A percentile compares a stretch with the other conserved stretches of the same genome.
Conservation (phyloP, 2,888 invertebrate species). For the Lottia gigantea region DNA sequence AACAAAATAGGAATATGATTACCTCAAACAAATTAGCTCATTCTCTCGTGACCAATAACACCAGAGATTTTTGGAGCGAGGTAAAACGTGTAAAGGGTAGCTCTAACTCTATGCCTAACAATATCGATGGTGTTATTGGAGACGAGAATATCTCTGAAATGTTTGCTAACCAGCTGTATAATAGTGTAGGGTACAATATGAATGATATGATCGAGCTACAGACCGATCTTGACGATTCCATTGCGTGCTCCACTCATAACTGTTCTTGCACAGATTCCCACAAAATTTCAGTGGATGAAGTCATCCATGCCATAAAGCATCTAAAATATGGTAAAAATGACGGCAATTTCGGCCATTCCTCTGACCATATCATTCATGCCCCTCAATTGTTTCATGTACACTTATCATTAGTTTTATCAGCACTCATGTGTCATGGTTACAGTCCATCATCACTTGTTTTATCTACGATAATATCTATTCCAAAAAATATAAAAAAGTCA, state of each 20-base stretch:
- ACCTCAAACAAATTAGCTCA: not conserved
- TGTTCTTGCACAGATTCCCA: not conserved
- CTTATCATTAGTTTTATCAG: constrained; percentile 3
- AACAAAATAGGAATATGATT: constrained; percentile 1
- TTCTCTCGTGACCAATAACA: constrained; percentile 1
- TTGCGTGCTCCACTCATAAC: not conserved
- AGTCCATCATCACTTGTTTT: not conserved
- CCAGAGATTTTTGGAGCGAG: not conserved
- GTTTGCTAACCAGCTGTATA: not conserved
- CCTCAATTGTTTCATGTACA: not conserved
- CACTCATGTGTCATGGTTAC: not conserved
- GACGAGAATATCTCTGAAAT: not conserved
- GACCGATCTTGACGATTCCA: not conserved
- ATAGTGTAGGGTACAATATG: constrained; percentile 6
- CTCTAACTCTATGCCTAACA: not conserved
- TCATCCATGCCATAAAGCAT: constrained; percentile 7
- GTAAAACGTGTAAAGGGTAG: not conserved
- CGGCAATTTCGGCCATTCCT: not conserved
- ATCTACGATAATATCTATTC: not conserved
- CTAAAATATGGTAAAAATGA: constrained; percentile 1
- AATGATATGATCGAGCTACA: not conserved
- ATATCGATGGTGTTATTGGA: constrained; percentile 8
- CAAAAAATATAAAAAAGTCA: not conserved
- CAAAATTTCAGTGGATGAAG: not conserved
- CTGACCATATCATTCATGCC: constrained; percentile 4